These are phyloP conservation scores for Cryptus armator DNA, from an alignment of 2,888 invertebrate genomes.

Conservation along the genomic window DNA sequence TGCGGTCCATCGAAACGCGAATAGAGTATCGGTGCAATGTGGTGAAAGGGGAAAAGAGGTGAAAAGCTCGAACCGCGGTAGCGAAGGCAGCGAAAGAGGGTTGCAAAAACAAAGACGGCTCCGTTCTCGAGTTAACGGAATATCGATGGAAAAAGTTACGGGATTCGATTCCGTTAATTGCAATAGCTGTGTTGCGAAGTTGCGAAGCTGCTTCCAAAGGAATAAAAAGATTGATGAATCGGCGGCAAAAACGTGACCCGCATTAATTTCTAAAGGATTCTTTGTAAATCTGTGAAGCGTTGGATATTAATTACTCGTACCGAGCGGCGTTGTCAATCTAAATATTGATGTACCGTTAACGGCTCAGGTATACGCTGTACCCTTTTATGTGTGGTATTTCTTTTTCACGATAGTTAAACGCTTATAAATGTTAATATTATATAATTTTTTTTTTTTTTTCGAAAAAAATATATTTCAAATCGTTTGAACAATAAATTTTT, in stretches of 20 bases:
- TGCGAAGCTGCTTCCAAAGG: neutral
- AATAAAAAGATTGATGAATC: neutral
- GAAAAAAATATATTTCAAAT: no score
- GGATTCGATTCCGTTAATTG: constrained; percentile 66
- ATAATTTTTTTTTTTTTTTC: no score
- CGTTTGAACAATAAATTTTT: no score
- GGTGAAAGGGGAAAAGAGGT: constrained; percentile 24
- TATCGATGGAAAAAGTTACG: constrained; percentile 68
- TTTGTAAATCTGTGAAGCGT: neutral
- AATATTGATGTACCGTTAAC: no score
- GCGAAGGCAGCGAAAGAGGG: constrained; percentile 9
- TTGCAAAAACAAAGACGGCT: constrained; percentile 57
- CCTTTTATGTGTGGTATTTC: no score
- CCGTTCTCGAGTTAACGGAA: constrained; percentile 67
- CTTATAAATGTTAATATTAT: no score
- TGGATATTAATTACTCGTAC: neutral
- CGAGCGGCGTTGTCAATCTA: no score
- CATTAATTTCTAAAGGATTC: neutral
- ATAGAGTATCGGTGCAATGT: neutral
- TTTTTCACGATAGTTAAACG: no score
- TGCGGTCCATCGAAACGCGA: constrained; percentile 37
- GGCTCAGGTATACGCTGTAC: no score
- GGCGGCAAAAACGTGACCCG: neutral
- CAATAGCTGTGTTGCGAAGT: constrained; percentile 48
- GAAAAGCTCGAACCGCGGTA: constrained; percentile 42